Evolutionary conservation across 2,113 vertebrate species (phyloP).

Genomic region (Platysteira castanea): DNA sequence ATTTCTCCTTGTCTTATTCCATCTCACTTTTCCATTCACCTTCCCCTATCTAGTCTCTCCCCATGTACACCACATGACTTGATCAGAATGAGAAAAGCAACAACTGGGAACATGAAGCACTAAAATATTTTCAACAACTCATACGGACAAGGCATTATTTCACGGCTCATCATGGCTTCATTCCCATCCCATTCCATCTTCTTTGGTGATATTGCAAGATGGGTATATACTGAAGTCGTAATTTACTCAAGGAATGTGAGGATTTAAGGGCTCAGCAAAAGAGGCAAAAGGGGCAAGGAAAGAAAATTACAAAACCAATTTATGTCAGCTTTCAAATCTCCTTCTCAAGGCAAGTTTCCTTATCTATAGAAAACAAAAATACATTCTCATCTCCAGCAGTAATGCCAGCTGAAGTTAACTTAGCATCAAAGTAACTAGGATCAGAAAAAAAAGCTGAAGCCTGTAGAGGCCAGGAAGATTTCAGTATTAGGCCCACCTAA

Average conservation of each 20-base stretch:
- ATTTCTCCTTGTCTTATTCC: neutral
- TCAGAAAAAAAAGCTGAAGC: neutral
- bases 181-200: neutral
- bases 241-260: neutral
- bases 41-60: neutral
- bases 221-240: neutral
- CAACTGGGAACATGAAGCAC: neutral
- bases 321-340: neutral
- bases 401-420: neutral
- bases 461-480: neutral
- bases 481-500: neutral
- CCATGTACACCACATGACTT: accelerated
- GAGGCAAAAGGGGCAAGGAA: neutral
- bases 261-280: neutral
- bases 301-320: neutral
- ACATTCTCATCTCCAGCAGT: neutral
- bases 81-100: neutral
- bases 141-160: neutral
- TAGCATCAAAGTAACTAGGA: neutral
- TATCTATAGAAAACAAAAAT: neutral
- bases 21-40: neutral
- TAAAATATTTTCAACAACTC: neutral
- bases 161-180: neutral
- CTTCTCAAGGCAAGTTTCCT: neutral
- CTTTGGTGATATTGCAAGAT: neutral